Base-by-base conservation (phyloP, 2,113 vertebrate species). In the Cepphus grylle region DNA sequence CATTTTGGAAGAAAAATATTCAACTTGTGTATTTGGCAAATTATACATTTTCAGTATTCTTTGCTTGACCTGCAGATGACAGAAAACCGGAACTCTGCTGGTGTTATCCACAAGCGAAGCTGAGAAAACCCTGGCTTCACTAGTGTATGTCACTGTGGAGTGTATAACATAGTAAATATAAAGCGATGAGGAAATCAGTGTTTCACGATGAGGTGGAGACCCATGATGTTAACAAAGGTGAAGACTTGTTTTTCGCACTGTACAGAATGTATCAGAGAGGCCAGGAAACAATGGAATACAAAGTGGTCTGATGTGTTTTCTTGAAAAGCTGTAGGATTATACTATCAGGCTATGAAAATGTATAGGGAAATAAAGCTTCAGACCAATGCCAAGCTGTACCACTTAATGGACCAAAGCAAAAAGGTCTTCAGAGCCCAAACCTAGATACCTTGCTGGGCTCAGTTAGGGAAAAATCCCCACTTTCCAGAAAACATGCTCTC, bases 381-480 rank as follows among this genome's bases (percentile, higher is more conserved):
- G 32, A 74, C 73, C 34, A 69, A 27, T 70, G 52, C 8, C 25
- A 86, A 86, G 12, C 5, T 19, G 7, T 61, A 50, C 22, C 45
- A 22, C 13, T 73, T 83, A 66, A 58, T 40, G 23, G 49, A 70
- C 36, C 19, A 77, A 92, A 90, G 15, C 58, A 92, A 66, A 84
- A 88, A 45, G 26, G 5, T 70, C 76, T 73, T 81, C 15, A 22
- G 73, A 78, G 40, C 71, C 15, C 25, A 70, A 65, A 56, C 8
- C 19, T 26, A 58, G 12, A 16, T 50, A 79, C n/a, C 12, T 86
- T 80, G 19, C 40, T 86, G 86, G 81, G 21, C 21, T 70, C 34
- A 62, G 25, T n/a, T 0, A 74, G 17, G 74, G 11, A 8, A 52
- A 66, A 43, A n/a, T 0, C 0, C 17, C 11, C 11, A n/a, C 5